Conservation (phyloP, 2,113 vertebrate species). For the Mesoclemmys tuberculata region DNA sequence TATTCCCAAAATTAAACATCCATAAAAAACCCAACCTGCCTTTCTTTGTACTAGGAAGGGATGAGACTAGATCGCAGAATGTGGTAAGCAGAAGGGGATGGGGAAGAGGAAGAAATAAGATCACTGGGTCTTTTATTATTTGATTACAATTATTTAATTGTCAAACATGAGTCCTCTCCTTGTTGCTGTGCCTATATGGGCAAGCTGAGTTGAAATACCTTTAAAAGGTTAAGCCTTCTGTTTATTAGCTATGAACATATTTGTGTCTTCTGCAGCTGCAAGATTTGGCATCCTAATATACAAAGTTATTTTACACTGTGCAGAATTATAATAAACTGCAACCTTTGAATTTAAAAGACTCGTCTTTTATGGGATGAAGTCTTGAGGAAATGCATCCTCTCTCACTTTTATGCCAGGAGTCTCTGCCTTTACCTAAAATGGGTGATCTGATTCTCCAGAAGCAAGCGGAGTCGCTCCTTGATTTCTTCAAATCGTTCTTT, state of each 20-base stretch:
- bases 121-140: background rate
- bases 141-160: background rate
- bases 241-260: background rate
- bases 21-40: background rate
- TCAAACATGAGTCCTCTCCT: constrained; percentile 16
- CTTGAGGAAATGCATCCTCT: constrained; percentile 31
- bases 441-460: constrained; percentile 98
- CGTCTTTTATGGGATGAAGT: constrained; percentile 35
- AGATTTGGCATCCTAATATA: background rate
- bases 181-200: background rate
- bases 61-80: background rate
- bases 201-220: constrained; percentile 20
- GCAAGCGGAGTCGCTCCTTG: constrained; percentile 94
- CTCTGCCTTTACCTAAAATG: constrained; percentile 92
- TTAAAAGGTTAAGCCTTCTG: background rate
- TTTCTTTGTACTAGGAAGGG: background rate
- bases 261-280: background rate
- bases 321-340: constrained; percentile 18
- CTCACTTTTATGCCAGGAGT: background rate
- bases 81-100: background rate
- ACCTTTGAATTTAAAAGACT: constrained; percentile 45
- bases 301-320: background rate
- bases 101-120: background rate
- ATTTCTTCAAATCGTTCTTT: constrained; percentile 97
- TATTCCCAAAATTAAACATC: background rate